Percentiles rank a stretch among this genome's conserved stretches.
Conservation (phyloP, 2,113 vertebrate species). For the Rafetus swinhoei region DNA sequence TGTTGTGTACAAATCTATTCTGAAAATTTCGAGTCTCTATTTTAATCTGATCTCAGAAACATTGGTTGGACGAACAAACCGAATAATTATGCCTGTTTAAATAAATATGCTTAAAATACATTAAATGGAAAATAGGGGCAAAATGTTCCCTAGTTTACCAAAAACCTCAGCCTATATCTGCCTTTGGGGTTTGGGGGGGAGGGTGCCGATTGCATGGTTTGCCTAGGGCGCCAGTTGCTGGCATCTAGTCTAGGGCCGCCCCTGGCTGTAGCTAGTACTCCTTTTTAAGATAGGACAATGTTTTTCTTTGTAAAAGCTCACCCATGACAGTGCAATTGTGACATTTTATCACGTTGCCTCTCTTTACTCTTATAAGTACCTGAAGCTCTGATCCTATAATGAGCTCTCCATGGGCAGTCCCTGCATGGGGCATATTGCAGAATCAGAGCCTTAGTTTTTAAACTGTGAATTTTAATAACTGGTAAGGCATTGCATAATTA, state of each 20-base stretch:
- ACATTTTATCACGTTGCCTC: neutral
- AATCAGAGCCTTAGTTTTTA: neutral
- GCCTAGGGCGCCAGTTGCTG: no score
- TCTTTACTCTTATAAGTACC: neutral
- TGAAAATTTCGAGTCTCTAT: no score
- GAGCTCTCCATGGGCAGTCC: neutral
- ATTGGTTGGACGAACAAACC: no score
- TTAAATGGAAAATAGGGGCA: no score
- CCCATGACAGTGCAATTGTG: neutral
- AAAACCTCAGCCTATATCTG: neutral
- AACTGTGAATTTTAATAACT: neutral
- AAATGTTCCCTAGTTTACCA: no score
- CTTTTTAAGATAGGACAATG: neutral
- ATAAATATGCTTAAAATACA: no score
- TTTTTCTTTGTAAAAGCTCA: neutral
- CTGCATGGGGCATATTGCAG: neutral
- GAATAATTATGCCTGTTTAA: no score
- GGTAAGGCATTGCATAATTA: neutral
- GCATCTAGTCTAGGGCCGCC: no score
- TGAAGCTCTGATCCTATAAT: neutral
- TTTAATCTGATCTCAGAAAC: no score
- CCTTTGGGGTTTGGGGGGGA: no score
- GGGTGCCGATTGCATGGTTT: no score
- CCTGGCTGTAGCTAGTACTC: neutral
- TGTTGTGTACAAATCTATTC: no score